A percentile compares a stretch with the other conserved stretches of the same genome.
Conservation (phyloP, 2,113 vertebrate species). For the Ancistrus triradiatus region DNA sequence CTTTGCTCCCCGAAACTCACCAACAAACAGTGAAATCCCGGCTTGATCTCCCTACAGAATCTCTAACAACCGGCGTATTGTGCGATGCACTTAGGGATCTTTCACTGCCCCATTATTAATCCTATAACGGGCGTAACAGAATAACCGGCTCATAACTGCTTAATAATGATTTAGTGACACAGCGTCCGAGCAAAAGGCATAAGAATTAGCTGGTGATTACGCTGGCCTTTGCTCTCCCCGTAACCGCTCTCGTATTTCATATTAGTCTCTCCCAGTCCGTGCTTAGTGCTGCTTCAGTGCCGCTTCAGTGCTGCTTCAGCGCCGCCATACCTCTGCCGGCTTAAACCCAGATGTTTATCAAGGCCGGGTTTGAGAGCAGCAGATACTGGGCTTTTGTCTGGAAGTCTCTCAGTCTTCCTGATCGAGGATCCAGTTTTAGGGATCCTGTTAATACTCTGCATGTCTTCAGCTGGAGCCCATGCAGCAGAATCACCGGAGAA, state of each 20-base stretch:
- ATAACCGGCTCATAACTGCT: slow-evolving; percentile 18
- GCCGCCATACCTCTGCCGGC: slow-evolving; percentile 41
- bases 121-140: slow-evolving; percentile 24
- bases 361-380: slow-evolving; percentile 18
- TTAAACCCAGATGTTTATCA: slow-evolving; percentile 44
- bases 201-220: slow-evolving; percentile 17
- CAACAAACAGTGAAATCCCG: neutral
- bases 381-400: slow-evolving; percentile 41
- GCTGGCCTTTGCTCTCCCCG: slow-evolving; percentile 24
- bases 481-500: slow-evolving; percentile 18
- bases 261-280: slow-evolving; percentile 25
- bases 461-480: slow-evolving; percentile 32
- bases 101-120: slow-evolving; percentile 18
- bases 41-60: neutral
- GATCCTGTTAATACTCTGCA: slow-evolving; percentile 11
- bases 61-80: neutral
- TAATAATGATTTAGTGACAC: slow-evolving; percentile 16
- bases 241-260: slow-evolving; percentile 16
- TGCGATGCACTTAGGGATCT: slow-evolving; percentile 5
- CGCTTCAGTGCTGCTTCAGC: no score
- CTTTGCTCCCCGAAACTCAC: no score
- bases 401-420: slow-evolving; percentile 28
- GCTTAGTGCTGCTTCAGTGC: slow-evolving; percentile 43
- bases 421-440: slow-evolving; percentile 38
- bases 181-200: slow-evolving; percentile 14